Percentiles rank a stretch among this genome's conserved stretches.
These are phyloP conservation scores for Irena cyanogastra DNA, from an alignment of 2,113 vertebrate species.

Conservation along the genomic window DNA sequence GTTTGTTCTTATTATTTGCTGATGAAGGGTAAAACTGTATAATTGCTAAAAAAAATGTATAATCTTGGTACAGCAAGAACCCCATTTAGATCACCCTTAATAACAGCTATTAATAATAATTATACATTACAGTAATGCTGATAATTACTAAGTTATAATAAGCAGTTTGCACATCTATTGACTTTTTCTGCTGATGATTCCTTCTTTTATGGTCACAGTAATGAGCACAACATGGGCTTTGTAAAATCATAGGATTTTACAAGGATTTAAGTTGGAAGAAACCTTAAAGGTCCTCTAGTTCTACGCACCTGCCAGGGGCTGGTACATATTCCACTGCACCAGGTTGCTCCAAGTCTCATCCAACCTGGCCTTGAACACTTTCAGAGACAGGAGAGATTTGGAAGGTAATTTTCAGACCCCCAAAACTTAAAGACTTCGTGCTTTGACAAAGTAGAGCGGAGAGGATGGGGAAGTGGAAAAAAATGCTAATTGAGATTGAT, in stretches of 20 bases:
- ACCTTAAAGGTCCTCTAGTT: not conserved
- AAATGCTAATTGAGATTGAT: not conserved
- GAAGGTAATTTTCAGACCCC: not conserved
- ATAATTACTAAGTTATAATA: not conserved
- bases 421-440: not conserved
- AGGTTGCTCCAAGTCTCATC: not conserved
- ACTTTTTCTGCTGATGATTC: not conserved
- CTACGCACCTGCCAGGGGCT: no score
- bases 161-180: not conserved
- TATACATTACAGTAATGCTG: not conserved
- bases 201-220: not conserved
- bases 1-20: not conserved
- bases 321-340: not conserved
- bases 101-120: constrained; percentile 1
- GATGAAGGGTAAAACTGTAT: not conserved
- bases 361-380: not conserved
- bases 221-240: not conserved
- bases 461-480: accelerated
- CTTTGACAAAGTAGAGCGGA: not conserved
- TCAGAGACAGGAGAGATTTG: not conserved
- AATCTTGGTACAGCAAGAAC: not conserved
- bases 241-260: not conserved
- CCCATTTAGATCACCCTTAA: not conserved
- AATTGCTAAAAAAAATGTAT: not conserved
- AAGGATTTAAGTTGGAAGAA: not conserved